phyloP scores from a whole-genome alignment of 1,140 invertebrate genomes.

The Spodoptera frugiperda region DNA sequence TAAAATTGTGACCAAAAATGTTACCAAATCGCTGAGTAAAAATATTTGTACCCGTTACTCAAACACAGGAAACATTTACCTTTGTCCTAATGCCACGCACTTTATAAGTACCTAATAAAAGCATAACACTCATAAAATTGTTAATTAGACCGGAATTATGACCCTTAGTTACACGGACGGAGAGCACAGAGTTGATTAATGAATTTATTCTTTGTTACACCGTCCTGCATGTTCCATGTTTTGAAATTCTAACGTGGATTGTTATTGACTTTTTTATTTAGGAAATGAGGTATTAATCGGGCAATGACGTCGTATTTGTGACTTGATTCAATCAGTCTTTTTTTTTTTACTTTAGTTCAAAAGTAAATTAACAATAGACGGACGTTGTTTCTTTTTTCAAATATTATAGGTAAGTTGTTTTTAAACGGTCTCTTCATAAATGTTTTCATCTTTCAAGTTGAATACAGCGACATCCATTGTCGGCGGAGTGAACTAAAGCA shows the following conservation, averaged over 20 bases:
- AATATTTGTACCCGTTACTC: slow-evolving; percentile 70
- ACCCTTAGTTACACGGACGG: slow-evolving; percentile 1
- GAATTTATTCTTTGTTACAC: slow-evolving; percentile 26
- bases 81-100: slow-evolving; percentile 67
- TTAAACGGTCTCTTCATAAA: neutral
- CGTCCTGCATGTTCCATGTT: neutral
- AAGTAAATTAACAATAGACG: no score
- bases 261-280: slow-evolving; percentile 12
- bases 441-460: neutral
- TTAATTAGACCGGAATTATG: slow-evolving; percentile 34
- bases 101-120: slow-evolving; percentile 44
- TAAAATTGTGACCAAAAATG: slow-evolving; percentile 36
- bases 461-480: slow-evolving; percentile 32
- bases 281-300: neutral
- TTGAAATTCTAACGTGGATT: slow-evolving; percentile 4
- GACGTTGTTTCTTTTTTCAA: neutral
- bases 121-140: slow-evolving; percentile 36
- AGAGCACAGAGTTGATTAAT: slow-evolving; percentile 38
- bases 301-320: neutral
- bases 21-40: slow-evolving; percentile 59
- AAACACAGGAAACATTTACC: slow-evolving; percentile 71
- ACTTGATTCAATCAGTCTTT: no score
- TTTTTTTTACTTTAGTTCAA: no score
- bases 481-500: slow-evolving; percentile 16
- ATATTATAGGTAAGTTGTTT: neutral